Evolutionary conservation across 2,113 vertebrate genomes (phyloP), one percentile per base, ranked within the genome.

Genomic region (Nerophis lumbriciformis): DNA sequence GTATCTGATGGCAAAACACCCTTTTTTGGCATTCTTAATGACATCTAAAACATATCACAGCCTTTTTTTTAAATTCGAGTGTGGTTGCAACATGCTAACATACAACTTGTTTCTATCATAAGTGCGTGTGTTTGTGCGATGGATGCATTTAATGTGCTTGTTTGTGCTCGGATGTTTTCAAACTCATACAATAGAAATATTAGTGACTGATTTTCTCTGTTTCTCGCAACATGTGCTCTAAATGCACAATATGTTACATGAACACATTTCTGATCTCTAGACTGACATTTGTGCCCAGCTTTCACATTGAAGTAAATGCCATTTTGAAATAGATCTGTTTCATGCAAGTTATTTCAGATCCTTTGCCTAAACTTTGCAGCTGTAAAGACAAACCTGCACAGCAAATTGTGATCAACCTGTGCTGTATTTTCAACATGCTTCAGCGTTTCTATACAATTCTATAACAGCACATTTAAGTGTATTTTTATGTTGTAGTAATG

Each of bases 251-350:
- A 48, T 66, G 50, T 69, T 60, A 56, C 11, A 48, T 2, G 13
- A 9, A 42, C 16, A 59, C 52, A 67, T 77, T 75, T 79, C 21
- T 54, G 50, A 64, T 53, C 66, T 61, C 57, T 70, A 6, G 65
- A 69, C 55, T 67, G 64, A 72, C 50, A 61, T 48, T 38, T 52
- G 7, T 62, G 54, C 38, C 70, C 44, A 48, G 13, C 47, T 45
- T 45, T 67, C 8, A 50, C 49, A 69, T 67, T 56, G 38, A 78
- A 85, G 74, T 71, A 79, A 77, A 77, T 53, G 39, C 71, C 8
- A 59, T 60, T 73, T 77, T 63, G 15, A 62, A 73, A 72, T 63
- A 14, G 16, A 11, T 51, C 12, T 21, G 37, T 63, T 62, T 66
- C 61, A 44, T 64, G 58, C 6, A 39, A 53, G 21, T 59, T 14